These are phyloP conservation scores for Anthopleura sola DNA, from an alignment of 64 coral and sea anemone genomes.

Conservation along the genomic window DNA sequence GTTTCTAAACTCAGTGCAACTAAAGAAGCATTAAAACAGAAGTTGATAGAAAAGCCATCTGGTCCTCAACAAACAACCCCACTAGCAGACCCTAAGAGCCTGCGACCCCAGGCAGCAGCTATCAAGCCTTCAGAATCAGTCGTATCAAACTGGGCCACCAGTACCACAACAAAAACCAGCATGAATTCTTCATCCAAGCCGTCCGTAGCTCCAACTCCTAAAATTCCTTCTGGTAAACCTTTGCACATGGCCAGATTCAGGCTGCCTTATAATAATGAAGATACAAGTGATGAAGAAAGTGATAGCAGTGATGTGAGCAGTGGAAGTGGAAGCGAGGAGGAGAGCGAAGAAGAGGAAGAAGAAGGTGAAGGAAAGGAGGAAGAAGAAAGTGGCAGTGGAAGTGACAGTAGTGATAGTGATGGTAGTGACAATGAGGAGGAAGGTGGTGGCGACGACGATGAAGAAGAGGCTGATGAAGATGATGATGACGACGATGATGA, in stretches of 20 bases:
- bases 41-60: slow-evolving; percentile 44
- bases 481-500: slow-evolving; percentile 53
- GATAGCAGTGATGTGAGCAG: slow-evolving; percentile 90
- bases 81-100: not conserved
- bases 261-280: slow-evolving; percentile 60
- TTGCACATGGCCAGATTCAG: slow-evolving; percentile 76
- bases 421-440: slow-evolving; percentile 68
- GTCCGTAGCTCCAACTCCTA: not conserved
- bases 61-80: not conserved
- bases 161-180: slow-evolving; percentile 11
- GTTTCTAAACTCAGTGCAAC: not conserved
- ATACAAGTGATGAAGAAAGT: slow-evolving; percentile 93
- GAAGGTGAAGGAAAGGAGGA: slow-evolving; percentile 73
- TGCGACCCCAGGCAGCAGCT: not conserved
- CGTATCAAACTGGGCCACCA: not conserved
- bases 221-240: slow-evolving; percentile 80
- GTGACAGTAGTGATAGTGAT: slow-evolving; percentile 46
- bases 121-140: not conserved
- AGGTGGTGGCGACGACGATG: slow-evolving; percentile 75
- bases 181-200: slow-evolving; percentile 4
- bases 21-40: slow-evolving; percentile 16
- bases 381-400: slow-evolving; percentile 45
- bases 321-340: slow-evolving; percentile 63
- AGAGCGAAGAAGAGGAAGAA: slow-evolving; percentile 66
- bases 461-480: slow-evolving; percentile 18